Evolutionary conservation across 2,113 vertebrate genomes (phyloP).

Genomic region (Tragelaphus imberbis): DNA sequence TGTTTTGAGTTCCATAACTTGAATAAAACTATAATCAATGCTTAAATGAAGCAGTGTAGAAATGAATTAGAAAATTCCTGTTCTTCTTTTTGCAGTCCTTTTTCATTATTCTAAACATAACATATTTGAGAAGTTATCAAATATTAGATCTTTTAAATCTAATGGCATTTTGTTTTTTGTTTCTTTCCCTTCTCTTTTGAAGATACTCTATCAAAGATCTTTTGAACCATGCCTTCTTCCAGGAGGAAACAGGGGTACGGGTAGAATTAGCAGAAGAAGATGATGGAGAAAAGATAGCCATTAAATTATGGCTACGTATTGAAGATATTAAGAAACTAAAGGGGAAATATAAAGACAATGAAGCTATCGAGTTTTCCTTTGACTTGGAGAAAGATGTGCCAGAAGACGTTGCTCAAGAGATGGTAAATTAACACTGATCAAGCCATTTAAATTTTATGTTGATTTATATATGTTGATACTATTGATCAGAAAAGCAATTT

Average conservation of each 20-base stretch:
- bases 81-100: background rate
- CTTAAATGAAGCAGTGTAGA: background rate
- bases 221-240: conserved; percentile 99
- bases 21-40: background rate
- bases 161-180: conserved; percentile 41
- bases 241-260: conserved; percentile 97
- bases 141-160: conserved; percentile 1
- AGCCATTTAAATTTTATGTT: background rate
- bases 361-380: conserved; percentile 99
- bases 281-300: conserved; percentile 97
- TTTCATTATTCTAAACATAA: background rate
- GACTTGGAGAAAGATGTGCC: conserved; percentile 96
- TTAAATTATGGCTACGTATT: conserved; percentile 98
- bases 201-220: conserved; percentile 98
- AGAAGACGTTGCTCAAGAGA: conserved; percentile 99
- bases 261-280: conserved; percentile 99
- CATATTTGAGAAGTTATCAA: background rate
- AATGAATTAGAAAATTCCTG: background rate
- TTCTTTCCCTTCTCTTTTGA: conserved; percentile 49
- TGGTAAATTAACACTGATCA: conserved; percentile 83
- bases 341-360: conserved; percentile 99
- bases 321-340: conserved; percentile 98
- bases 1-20: background rate
- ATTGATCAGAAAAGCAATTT: background rate
- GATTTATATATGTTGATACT: background rate